A percentile compares a stretch with the other conserved stretches of the same genome.
Evolutionary conservation across 2,113 vertebrate species (phyloP).

Genomic region (Muscicapa adusta): DNA sequence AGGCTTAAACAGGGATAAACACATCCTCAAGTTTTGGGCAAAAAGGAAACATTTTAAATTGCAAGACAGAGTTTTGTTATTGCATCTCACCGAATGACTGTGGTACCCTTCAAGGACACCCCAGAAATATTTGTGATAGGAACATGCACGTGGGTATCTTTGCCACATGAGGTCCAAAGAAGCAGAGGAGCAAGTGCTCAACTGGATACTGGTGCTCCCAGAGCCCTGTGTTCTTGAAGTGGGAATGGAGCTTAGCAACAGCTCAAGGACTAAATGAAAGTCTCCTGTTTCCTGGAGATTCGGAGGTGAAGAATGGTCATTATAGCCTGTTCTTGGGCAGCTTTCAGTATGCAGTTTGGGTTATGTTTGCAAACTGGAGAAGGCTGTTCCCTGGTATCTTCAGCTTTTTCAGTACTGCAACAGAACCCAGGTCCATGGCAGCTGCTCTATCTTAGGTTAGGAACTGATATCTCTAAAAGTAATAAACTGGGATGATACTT

Average conservation of each 20-base stretch:
- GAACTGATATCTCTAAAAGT: neutral
- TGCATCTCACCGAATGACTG: neutral
- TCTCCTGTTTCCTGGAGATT: neutral
- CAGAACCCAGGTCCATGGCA: rapidly evolving
- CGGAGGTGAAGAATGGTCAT: neutral
- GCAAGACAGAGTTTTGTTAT: neutral
- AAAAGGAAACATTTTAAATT: neutral
- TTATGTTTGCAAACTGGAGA: neutral
- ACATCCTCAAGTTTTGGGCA: neutral
- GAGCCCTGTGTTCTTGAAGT: neutral
- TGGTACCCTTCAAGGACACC: neutral
- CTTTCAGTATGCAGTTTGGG: neutral
- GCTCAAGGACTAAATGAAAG: neutral
- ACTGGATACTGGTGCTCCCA: neutral
- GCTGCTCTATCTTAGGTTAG: neutral
- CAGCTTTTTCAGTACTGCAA: neutral
- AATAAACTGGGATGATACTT: neutral
- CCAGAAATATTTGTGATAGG: neutral
- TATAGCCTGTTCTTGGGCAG: neutral
- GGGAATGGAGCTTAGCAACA: neutral
- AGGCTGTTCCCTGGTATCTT: neutral
- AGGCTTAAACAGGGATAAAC: neutral
- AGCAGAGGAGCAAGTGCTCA: neutral
- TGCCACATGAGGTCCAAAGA: neutral
- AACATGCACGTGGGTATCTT: neutral